Conservation (phyloP, 2,888 invertebrate species). For the Lasioglossum zephyrum region DNA sequence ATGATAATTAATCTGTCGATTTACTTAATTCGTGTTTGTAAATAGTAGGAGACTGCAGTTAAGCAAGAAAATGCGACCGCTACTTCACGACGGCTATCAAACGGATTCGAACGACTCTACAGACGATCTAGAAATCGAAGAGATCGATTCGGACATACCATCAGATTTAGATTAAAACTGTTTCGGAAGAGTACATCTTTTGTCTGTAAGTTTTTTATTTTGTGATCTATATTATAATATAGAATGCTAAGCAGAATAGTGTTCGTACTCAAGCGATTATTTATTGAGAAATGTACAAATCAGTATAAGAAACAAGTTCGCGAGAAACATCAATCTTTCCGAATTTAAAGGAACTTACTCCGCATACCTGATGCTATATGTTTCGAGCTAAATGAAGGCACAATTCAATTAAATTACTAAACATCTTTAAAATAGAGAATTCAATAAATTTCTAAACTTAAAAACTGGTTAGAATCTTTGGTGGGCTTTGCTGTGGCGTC, state of each 20-base stretch:
- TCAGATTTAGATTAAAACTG: constrained; percentile 36
- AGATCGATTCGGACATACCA: constrained; percentile 27
- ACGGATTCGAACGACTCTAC: constrained; percentile 70
- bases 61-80: constrained; percentile 23
- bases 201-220: constrained; percentile 41
- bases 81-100: constrained; percentile 72
- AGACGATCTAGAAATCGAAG: constrained; percentile 10
- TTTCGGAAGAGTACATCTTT: constrained; percentile 18
- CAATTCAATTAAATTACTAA: constrained; percentile 69
- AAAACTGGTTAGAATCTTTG: constrained; percentile 39
- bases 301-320: constrained; percentile 45
- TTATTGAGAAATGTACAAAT: constrained; percentile 61
- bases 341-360: constrained; percentile 56
- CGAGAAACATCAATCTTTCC: constrained; percentile 51
- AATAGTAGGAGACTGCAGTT: constrained; percentile 17
- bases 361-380: constrained; percentile 14
- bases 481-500: constrained; percentile 26
- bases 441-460: constrained; percentile 69
- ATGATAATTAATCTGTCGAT: background rate
- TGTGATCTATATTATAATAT: background rate
- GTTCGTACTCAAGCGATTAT: constrained; percentile 37
- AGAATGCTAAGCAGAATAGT: background rate
- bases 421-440: constrained; percentile 64
- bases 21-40: background rate
- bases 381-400: constrained; percentile 40